Conservation (phyloP, 37 sponge, comb jelly and placozoan species). For the Chondrilla cf. caribensis region DNA sequence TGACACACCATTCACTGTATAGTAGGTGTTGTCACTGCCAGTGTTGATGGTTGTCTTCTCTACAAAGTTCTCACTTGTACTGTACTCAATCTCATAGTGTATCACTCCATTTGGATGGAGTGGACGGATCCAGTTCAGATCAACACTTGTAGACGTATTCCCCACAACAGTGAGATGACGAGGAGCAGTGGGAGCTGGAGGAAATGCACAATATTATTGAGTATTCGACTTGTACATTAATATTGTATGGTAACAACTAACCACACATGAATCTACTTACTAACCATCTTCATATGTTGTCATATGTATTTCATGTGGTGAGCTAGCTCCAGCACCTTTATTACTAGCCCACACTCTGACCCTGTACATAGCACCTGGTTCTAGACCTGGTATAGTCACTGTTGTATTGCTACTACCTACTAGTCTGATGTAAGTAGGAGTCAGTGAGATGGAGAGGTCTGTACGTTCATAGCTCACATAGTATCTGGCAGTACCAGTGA, state of each 20-base stretch:
- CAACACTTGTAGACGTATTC: not conserved
- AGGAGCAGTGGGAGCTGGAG: not conserved
- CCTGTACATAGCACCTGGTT: not conserved
- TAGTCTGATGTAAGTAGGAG: not conserved
- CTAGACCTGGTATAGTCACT: not conserved
- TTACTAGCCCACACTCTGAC: not conserved
- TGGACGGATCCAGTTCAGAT: not conserved
- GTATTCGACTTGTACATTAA: too few relatives aligned
- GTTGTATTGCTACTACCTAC: not conserved
- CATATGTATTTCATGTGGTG: not conserved
- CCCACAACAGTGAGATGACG: not conserved
- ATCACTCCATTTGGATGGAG: not conserved
- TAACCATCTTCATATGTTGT: not conserved
- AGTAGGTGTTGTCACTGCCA: not conserved
- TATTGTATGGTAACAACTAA: too few relatives aligned
- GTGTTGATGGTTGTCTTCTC: not conserved
- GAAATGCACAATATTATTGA: too few relatives aligned
- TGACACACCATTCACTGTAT: not conserved
- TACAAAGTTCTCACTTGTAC: not conserved
- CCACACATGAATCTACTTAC: too few relatives aligned
- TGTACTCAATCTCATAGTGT: not conserved
- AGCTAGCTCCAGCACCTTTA: not conserved
- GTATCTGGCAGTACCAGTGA: not conserved
- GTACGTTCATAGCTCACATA: not conserved
- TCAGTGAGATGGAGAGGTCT: not conserved